Evolutionary conservation across 2,888 invertebrate genomes (phyloP).

Genomic region (Pristionchus mayeri): DNA sequence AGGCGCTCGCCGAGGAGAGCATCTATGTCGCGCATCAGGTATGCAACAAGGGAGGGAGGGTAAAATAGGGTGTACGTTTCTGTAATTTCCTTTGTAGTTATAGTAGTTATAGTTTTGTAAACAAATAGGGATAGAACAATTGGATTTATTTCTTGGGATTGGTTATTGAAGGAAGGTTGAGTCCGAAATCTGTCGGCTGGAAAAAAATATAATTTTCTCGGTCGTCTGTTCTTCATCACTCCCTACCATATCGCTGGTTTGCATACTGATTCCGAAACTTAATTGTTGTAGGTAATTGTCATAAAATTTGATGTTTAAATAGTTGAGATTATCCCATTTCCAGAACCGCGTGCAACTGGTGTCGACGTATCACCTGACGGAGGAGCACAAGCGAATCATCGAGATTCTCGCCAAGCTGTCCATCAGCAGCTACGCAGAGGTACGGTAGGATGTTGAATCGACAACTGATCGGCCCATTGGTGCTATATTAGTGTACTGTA

Average conservation of each 20-base stretch:
- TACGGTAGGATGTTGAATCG: conserved; percentile 69
- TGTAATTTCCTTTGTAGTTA: background rate
- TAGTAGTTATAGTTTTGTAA: too few species aligned
- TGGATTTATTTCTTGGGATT: too few species aligned
- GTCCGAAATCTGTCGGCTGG: too few species aligned
- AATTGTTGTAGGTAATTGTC: too few species aligned
- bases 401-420: conserved; percentile 82
- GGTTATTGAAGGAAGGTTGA: too few species aligned
- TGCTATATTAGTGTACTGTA: background rate
- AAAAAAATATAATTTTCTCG: too few species aligned
- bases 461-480: background rate
- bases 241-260: too few species aligned
- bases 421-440: conserved; percentile 83
- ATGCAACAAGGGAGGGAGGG: background rate
- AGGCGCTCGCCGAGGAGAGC: conserved; percentile 47
- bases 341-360: conserved; percentile 77
- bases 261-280: too few species aligned
- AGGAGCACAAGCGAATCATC: conserved; percentile 82
- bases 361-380: conserved; percentile 79
- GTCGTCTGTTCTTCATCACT: too few species aligned
- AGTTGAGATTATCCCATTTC: conserved; percentile 51
- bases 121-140: too few species aligned
- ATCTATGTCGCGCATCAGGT: conserved; percentile 50
- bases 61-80: background rate
- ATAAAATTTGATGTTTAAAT: too few species aligned